phyloP scores from a whole-genome alignment of 2,113 vertebrate species.

The Parus major region DNA sequence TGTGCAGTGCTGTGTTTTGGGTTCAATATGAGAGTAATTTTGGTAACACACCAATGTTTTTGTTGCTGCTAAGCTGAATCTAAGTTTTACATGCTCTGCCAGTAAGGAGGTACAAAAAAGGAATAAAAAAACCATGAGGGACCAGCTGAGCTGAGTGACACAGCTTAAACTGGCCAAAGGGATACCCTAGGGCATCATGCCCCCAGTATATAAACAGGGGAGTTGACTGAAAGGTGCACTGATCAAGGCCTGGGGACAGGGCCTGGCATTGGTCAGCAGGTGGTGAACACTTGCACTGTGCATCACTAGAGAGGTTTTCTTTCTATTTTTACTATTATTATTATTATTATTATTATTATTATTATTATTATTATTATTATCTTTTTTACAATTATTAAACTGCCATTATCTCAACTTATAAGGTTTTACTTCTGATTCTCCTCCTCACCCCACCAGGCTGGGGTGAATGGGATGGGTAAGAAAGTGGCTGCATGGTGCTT shows the following conservation, averaged over 20 bases:
- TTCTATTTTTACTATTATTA: not conserved
- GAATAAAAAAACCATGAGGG: not conserved
- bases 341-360: not conserved
- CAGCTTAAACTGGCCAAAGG: not conserved
- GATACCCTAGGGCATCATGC: not conserved
- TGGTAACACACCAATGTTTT: not conserved
- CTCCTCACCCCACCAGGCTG: not conserved
- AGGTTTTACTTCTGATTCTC: not conserved
- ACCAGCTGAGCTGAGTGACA: not conserved
- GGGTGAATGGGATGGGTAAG: not conserved
- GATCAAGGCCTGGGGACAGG: fast-evolving
- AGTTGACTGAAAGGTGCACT: not conserved
- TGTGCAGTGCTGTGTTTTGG: not conserved
- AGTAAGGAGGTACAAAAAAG: not conserved
- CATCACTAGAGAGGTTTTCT: not conserved
- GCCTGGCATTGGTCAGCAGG: not conserved
- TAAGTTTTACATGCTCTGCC: not conserved
- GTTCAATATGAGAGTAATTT: not conserved
- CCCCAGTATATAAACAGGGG: not conserved
- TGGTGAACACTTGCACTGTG: not conserved
- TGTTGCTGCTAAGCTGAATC: not conserved
- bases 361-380: not conserved
- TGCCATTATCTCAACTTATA: not conserved
- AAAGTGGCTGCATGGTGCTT: not conserved
- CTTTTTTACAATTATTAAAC: not conserved